Evolutionary conservation across 2,797 vertebrate genomes (phyloP).

Genomic region (Etheostoma nigrum): DNA sequence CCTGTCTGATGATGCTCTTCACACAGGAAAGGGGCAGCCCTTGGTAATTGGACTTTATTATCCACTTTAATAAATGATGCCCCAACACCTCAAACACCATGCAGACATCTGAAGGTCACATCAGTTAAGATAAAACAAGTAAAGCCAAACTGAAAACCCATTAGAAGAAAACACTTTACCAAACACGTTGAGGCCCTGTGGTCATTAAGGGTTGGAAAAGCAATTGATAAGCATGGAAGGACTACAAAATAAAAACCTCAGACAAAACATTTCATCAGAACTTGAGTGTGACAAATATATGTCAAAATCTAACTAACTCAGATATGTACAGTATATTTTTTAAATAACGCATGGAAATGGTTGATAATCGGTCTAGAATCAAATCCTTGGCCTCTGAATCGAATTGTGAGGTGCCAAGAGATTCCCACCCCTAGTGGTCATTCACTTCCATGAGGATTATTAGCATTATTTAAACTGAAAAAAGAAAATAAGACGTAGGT

Average conservation of each 20-base stretch:
- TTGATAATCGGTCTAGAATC: too few relatives aligned
- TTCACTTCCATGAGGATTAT: slow-evolving; percentile 15
- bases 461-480: slow-evolving; percentile 36
- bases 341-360: too few relatives aligned
- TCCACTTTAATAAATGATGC: slow-evolving; percentile 98
- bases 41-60: slow-evolving; percentile 99
- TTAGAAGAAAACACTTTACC: neutral
- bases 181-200: neutral
- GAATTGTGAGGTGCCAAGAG: too few relatives aligned
- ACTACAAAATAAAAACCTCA: too few relatives aligned
- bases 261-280: too few relatives aligned
- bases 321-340: too few relatives aligned
- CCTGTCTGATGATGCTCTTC: slow-evolving; percentile 96
- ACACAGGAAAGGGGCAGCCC: slow-evolving; percentile 95
- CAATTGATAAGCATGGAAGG: too few relatives aligned
- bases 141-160: slow-evolving; percentile 1
- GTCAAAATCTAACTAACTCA: too few relatives aligned
- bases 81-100: slow-evolving; percentile 99
- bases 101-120: slow-evolving; percentile 90
- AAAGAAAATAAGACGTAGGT: slow-evolving; percentile 28
- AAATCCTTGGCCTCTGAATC: too few relatives aligned
- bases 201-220: neutral
- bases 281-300: too few relatives aligned
- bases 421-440: neutral
- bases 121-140: slow-evolving; percentile 83